These are phyloP conservation scores for Heliothis peltigera DNA, from an alignment of 2,888 invertebrate genomes.

Conservation along the genomic window DNA sequence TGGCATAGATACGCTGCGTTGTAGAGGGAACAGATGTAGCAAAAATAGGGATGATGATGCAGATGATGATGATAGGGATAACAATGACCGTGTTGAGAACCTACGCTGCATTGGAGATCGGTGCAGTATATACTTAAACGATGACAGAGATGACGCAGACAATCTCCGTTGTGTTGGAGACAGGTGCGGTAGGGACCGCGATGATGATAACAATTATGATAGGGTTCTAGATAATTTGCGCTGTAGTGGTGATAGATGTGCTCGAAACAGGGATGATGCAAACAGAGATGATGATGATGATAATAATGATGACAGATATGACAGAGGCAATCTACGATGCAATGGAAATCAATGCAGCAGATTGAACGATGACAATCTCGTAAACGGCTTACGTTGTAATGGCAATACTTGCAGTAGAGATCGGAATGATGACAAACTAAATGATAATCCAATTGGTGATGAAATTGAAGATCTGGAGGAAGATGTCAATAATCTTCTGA, in stretches of 20 bases:
- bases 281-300: not conserved
- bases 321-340: not conserved
- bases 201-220: not conserved
- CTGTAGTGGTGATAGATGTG: constrained; percentile 19
- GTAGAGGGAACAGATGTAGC: too few species aligned
- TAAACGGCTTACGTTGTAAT: not conserved
- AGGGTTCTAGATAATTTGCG: constrained; percentile 1
- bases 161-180: constrained; percentile 17
- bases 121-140: not conserved
- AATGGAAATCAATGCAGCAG: not conserved
- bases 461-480: not conserved
- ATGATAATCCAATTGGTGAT: not conserved
- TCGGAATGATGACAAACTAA: not conserved
- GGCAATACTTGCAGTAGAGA: constrained; percentile 13
- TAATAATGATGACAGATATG: not conserved
- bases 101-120: too few species aligned
- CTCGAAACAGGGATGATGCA: not conserved
- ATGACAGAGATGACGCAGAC: constrained; percentile 6
- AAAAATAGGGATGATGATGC: not conserved
- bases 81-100: constrained; percentile 1
- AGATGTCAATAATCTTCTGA: not conserved
- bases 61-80: constrained; percentile 12
- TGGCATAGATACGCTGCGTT: constrained; percentile 6
- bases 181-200: constrained; percentile 16
- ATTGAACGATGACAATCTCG: not conserved